Evolutionary conservation across 2,797 vertebrate species (phyloP), one percentile per base, ranked within the genome.

Genomic region (Trachops cirrhosus): DNA sequence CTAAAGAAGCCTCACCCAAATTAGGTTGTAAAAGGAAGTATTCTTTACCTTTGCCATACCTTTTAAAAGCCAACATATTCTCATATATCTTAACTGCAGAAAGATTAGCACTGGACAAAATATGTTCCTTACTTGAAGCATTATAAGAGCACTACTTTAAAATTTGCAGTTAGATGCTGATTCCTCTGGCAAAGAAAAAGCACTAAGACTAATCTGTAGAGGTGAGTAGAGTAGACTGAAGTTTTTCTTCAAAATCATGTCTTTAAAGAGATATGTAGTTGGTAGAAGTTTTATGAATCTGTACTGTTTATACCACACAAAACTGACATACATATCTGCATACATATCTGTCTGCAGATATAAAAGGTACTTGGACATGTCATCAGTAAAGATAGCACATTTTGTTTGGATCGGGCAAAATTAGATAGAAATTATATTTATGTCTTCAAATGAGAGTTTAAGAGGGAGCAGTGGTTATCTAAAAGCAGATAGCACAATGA

Each of bases 231-330:
- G 26, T 88, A 74, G 32, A 79, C 85, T 92, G 96, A 93, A 88
- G 11, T 37, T 93, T 93, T 86, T 93, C 15, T 91, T 96, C 46
- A 91, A 90, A 95, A 83, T 62, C 21, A 22, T 82, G 44, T 93
- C 52, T 93, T 94, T 94, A 74, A 79, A 93, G 77, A 91, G n/a
- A 34, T 57, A 64, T 70, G 29, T 94, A 62, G 37, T 71, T 94
- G 57, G n/a, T 88, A 75, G 46, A 79, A 67, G 19, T 70, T 94
- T 92, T 94, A 71, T 96, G 50, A 74, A 52, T 94, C 62, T 29
- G 57, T 71, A 39, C 91, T 77, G 21, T 78, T 46, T 50, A 34
- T 78, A 48, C 70, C 54, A 77, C 62, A 86, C 29, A 93, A 70
- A 97, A 93, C 34, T 87, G 57, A 68, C 29, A 10, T 70, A 10